Percentiles rank a stretch among this genome's conserved stretches.
Evolutionary conservation across 53 echinoderm and acorn worm species (phyloP).

Genomic region (Apostichopus leukothele): DNA sequence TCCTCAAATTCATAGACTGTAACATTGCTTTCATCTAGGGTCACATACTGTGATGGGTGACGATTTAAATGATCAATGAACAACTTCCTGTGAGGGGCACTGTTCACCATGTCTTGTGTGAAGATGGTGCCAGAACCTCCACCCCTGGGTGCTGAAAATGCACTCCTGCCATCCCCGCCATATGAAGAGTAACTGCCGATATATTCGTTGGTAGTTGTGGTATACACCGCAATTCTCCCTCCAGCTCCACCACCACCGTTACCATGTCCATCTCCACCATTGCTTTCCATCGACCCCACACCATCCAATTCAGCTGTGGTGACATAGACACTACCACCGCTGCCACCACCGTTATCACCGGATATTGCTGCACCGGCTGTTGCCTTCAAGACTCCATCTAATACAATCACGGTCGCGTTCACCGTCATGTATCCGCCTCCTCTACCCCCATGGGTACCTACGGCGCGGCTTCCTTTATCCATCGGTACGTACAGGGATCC

Average conservation of each 20-base stretch:
- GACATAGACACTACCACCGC: constrained; percentile 81
- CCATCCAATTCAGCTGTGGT: constrained; percentile 67
- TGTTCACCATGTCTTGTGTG: constrained; percentile 67
- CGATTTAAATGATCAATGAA: constrained; percentile 74
- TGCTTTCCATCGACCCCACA: constrained; percentile 59
- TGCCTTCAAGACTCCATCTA: constrained; percentile 76
- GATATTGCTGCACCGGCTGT: constrained; percentile 48
- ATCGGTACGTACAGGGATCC: constrained; percentile 78
- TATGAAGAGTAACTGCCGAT: constrained; percentile 63
- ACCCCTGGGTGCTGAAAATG: constrained; percentile 57
- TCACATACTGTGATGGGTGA: constrained; percentile 73
- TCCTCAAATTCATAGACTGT: constrained; percentile 81
- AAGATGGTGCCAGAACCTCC: constrained; percentile 86
- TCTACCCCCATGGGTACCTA: constrained; percentile 50
- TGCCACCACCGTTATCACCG: constrained; percentile 64
- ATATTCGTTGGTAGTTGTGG: constrained; percentile 66
- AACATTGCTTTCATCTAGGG: constrained; percentile 61
- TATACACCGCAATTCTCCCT: constrained; percentile 83
- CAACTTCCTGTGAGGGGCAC: constrained; percentile 65
- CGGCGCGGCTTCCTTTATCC: constrained; percentile 75
- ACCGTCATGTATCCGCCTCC: constrained; percentile 71
- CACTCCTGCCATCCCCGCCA: constrained; percentile 63
- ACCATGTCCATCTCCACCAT: constrained; percentile 74
- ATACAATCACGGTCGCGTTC: constrained; percentile 56
- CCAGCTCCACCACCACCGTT: constrained; percentile 83